Conservation (phyloP, 2,797 vertebrate species). For the Hippocampus kuda region DNA sequence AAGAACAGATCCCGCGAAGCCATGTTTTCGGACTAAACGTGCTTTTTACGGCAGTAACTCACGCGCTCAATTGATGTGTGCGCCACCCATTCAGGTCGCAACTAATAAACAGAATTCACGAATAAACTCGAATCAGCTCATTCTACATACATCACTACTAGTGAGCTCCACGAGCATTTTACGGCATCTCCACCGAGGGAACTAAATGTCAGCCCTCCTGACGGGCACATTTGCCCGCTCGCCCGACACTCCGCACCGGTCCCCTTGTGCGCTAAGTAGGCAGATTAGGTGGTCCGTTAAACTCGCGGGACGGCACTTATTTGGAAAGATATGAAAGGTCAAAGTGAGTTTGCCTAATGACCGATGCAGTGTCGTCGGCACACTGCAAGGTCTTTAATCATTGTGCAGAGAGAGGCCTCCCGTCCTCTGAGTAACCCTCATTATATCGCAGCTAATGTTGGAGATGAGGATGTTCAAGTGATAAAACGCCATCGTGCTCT, state of each 20-base stretch:
- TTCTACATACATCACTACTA: no score
- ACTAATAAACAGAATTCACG: no score
- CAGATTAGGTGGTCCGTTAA: conserved; percentile 67
- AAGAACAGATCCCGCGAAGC: no score
- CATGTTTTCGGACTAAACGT: no score
- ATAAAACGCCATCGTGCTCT: conserved; percentile 61
- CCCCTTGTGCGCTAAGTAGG: conserved; percentile 49
- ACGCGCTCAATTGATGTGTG: no score
- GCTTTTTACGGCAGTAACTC: no score
- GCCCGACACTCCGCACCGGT: conserved; percentile 30
- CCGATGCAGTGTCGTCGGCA: conserved; percentile 58
- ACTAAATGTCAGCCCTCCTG: conserved; percentile 41
- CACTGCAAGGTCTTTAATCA: conserved; percentile 64
- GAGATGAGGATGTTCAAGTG: conserved; percentile 63
- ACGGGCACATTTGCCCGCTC: conserved; percentile 52
- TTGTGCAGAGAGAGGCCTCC: conserved; percentile 45
- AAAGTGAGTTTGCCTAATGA: conserved; percentile 64
- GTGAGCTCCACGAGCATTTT: neutral
- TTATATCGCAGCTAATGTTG: conserved; percentile 71
- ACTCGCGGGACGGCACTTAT: conserved; percentile 63
- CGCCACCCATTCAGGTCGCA: no score
- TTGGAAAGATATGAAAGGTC: conserved; percentile 68
- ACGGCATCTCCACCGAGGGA: neutral
- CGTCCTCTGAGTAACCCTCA: conserved; percentile 70
- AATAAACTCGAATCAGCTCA: no score